Percentiles rank a stretch among this genome's conserved stretches.
These are phyloP conservation scores for Pseudolaguvia tuberculata DNA, from an alignment of 2,113 vertebrate species.

Conservation along the genomic window DNA sequence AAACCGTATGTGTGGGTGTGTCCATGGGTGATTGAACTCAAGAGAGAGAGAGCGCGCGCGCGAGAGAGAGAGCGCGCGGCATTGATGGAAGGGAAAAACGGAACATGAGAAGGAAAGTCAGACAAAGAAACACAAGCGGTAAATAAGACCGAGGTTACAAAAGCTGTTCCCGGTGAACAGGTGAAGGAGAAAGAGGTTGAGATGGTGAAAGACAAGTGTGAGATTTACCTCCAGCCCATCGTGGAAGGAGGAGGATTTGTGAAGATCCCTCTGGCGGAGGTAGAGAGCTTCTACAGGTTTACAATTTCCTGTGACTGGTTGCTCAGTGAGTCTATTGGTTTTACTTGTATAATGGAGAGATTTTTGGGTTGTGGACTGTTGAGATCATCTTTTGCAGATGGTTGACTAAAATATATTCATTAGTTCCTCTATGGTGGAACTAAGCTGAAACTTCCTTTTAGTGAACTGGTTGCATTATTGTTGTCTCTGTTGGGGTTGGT, in stretches of 20 bases:
- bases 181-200: conserved; percentile 25
- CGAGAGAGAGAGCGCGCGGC: background rate
- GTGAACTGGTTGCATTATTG: background rate
- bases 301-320: conserved; percentile 60
- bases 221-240: conserved; percentile 24
- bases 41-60: background rate
- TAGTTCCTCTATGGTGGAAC: background rate
- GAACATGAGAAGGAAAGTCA: conserved; percentile 15
- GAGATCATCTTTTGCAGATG: too few species aligned
- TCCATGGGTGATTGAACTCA: background rate
- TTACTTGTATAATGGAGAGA: background rate
- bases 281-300: conserved; percentile 67
- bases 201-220: conserved; percentile 25
- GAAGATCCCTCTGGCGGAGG: conserved; percentile 63
- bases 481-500: background rate
- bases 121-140: conserved; percentile 3
- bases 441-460: background rate
- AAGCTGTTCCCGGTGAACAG: conserved; percentile 16
- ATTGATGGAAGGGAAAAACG: background rate
- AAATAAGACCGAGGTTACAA: background rate
- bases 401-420: background rate
- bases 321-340: conserved; percentile 57
- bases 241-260: conserved; percentile 40
- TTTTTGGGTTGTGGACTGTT: too few species aligned
- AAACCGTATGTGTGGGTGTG: conserved; percentile 23